phyloP scores from a whole-genome alignment of 2,888 invertebrate species.

The Chymomyza amoena region DNA sequence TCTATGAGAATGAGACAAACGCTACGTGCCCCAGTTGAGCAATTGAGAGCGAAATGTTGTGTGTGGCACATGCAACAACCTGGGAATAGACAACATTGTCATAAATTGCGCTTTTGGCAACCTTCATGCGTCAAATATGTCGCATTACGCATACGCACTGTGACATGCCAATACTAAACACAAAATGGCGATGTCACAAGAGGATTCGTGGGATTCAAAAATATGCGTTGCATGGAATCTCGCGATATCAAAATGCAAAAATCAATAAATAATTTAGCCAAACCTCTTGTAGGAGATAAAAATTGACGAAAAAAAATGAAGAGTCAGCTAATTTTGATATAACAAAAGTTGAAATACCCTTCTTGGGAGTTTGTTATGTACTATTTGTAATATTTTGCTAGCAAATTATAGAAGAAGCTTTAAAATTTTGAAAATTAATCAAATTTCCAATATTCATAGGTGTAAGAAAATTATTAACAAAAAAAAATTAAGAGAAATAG shows the following conservation, averaged over 20 bases:
- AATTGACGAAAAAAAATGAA: not conserved
- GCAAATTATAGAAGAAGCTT: too few species aligned
- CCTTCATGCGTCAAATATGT: not conserved
- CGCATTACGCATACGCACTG: slow-evolving; percentile 15
- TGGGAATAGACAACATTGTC: not conserved
- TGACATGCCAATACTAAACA: not conserved
- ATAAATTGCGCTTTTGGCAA: not conserved
- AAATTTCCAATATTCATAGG: too few species aligned
- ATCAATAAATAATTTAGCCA: not conserved
- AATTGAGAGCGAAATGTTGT: not conserved
- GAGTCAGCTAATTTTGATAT: not conserved
- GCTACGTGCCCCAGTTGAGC: not conserved
- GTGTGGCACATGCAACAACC: not conserved
- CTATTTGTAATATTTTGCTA: too few species aligned
- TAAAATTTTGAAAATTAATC: too few species aligned
- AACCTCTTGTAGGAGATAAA: not conserved
- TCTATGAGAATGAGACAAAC: slow-evolving; percentile 15
- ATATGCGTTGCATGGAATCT: not conserved
- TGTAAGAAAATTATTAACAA: too few species aligned
- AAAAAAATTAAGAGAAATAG: too few species aligned
- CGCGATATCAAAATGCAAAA: not conserved
- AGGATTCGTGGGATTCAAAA: not conserved
- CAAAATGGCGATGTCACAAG: not conserved
- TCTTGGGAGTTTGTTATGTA: too few species aligned
- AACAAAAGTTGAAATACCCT: too few species aligned